Conservation (phyloP, 2,113 vertebrate species). For the Hippotragus niger region DNA sequence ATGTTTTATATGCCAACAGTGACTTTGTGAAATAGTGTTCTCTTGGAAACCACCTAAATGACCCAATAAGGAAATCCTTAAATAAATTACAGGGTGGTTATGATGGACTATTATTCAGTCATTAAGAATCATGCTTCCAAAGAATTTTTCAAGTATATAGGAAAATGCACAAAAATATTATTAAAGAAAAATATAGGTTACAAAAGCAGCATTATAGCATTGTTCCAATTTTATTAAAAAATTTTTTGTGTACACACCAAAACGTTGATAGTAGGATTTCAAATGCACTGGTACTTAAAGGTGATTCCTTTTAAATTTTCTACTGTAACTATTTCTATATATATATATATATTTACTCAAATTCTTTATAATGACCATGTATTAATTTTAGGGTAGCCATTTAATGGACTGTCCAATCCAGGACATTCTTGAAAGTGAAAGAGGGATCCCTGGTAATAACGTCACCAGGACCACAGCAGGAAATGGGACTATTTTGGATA, state of each 20-base stretch:
- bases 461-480: not conserved
- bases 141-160: slow-evolving; percentile 27
- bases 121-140: slow-evolving; percentile 26
- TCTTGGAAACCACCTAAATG: slow-evolving; percentile 4
- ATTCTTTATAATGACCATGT: not conserved
- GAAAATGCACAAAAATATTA: not conserved
- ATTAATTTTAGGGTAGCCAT: not conserved
- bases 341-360: not conserved
- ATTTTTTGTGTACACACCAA: not conserved
- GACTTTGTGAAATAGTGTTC: not conserved
- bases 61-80: slow-evolving; percentile 21
- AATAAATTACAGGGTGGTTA: slow-evolving; percentile 17
- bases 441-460: not conserved
- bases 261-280: slow-evolving; percentile 7
- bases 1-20: not conserved
- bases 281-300: not conserved
- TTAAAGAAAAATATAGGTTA: not conserved
- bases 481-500: not conserved
- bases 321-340: not conserved
- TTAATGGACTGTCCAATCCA: not conserved
- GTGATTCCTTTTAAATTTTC: not conserved
- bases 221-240: slow-evolving; percentile 4
- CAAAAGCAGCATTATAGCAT: not conserved
- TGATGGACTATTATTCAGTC: not conserved
- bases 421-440: not conserved